Evolutionary conservation across 2,888 invertebrate genomes (phyloP).

Genomic region (Mythimna lalbum): DNA sequence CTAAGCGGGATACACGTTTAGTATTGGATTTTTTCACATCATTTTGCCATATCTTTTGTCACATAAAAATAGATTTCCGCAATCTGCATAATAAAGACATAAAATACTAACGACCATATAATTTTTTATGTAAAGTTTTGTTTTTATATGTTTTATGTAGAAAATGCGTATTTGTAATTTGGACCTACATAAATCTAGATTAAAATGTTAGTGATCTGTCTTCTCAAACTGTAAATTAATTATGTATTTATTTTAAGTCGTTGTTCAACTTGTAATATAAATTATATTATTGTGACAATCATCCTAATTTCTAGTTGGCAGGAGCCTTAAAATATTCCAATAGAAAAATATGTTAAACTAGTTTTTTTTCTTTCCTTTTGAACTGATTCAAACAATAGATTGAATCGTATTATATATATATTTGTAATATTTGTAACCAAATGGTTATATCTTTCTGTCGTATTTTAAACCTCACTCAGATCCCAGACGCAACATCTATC

Average conservation of each 20-base stretch:
- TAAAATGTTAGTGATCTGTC: background rate
- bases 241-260: background rate
- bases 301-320: background rate
- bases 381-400: too few species aligned
- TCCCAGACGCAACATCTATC: too few species aligned
- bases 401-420: too few species aligned
- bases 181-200: slow-evolving; percentile 16
- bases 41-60: slow-evolving; percentile 16
- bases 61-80: slow-evolving; percentile 10
- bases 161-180: slow-evolving; percentile 1
- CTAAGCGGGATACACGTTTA: too few species aligned
- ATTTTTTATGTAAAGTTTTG: slow-evolving; percentile 3
- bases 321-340: too few species aligned
- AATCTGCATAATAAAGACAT: slow-evolving; percentile 41
- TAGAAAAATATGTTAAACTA: too few species aligned
- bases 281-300: slow-evolving; percentile 4
- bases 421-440: too few species aligned
- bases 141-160: slow-evolving; percentile 5
- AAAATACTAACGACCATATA: slow-evolving; percentile 40
- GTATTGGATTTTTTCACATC: too few species aligned
- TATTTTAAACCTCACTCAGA: too few species aligned
- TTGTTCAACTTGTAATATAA: background rate
- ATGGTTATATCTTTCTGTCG: too few species aligned
- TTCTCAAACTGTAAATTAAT: background rate
- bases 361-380: too few species aligned